Conservation (phyloP, 2,797 vertebrate genomes). For the Coregonus ussuriensis region DNA sequence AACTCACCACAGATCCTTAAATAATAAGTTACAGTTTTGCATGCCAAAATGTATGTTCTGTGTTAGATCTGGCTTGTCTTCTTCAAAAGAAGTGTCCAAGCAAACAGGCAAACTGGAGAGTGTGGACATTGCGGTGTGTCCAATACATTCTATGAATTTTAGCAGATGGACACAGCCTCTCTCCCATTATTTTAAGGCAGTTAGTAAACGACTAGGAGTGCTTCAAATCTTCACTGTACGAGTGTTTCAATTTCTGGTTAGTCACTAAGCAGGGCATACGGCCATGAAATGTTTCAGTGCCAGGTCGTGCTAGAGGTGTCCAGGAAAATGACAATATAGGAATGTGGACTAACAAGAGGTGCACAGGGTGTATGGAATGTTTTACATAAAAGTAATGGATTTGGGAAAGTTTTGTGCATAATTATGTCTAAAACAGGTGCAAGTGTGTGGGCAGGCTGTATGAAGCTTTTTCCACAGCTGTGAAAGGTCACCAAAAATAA, state of each 20-base stretch:
- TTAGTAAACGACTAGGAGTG: constrained; percentile 20
- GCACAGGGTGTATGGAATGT: not conserved
- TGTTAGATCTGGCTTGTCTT: constrained; percentile 3
- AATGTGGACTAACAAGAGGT: not conserved
- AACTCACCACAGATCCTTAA: not conserved
- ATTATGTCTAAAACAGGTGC: not conserved
- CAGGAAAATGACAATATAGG: constrained; percentile 4
- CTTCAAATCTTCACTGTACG: constrained; percentile 13
- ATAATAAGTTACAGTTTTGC: constrained; percentile 32
- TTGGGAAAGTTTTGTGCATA: not conserved
- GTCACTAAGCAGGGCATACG: no score
- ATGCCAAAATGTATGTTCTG: constrained; percentile 37
- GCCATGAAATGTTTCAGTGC: not conserved
- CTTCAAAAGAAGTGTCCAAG: not conserved
- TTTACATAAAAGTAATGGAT: not conserved
- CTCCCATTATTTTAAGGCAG: constrained; percentile 50
- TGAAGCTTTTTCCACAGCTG: not conserved
- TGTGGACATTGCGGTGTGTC: constrained; percentile 17
- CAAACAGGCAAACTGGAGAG: not conserved
- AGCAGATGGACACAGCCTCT: constrained; percentile 18
- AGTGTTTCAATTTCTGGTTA: not conserved
- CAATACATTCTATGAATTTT: constrained; percentile 40
- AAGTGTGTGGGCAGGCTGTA: not conserved
- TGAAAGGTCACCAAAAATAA: not conserved
- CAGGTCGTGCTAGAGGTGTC: not conserved